Base-by-base conservation (phyloP, 2,113 vertebrate species). In the Macheiramphus alcinus region DNA sequence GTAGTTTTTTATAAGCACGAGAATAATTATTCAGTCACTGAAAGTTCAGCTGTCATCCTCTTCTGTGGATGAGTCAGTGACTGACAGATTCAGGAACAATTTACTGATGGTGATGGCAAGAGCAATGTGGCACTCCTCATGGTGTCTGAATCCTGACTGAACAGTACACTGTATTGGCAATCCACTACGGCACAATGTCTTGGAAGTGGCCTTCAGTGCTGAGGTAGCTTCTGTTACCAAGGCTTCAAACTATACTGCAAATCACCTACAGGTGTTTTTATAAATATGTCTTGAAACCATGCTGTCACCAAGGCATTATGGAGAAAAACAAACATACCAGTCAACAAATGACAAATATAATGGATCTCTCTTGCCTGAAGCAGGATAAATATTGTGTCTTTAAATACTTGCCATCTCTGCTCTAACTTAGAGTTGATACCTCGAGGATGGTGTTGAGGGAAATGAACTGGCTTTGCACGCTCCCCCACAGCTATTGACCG, bases 11-110 rank as follows among this genome's bases (percentile, higher is more conserved):
- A 65, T 70, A 58, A 87, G 50, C 40, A 55, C n/a, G 85, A 43
- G 66, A 87, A 71, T 93, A 87, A 94, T 85, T 96, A 65, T 81
- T 70, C 90, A 55, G 76, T 91, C 74, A 75, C 59, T 75, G 67
- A 34, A 94, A 93, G 83, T 97, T 95, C 86, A 94, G n/a, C 93
- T 95, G 82, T 94, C 91, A 71, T 82, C 23, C n/a, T 85, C 25
- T 80, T 90, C 85, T 90, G 15, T 88, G 86, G 80, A 71, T 80
- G 47, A 84, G n/a, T 48, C 40, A 19, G 68, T 94, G 62, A 66
- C 71, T 90, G 74, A 84, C 38, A 66, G 65, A 85, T 87, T 72
- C 40, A 66, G 75, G 75, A 78, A 68, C 47, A 88, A 86, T 62
- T 94, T 88, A 50, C 50, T 93, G 72, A 59, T 90, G 86, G 62